Conservation (phyloP, 2,797 vertebrate species). For the Leptoclinus maculatus region DNA sequence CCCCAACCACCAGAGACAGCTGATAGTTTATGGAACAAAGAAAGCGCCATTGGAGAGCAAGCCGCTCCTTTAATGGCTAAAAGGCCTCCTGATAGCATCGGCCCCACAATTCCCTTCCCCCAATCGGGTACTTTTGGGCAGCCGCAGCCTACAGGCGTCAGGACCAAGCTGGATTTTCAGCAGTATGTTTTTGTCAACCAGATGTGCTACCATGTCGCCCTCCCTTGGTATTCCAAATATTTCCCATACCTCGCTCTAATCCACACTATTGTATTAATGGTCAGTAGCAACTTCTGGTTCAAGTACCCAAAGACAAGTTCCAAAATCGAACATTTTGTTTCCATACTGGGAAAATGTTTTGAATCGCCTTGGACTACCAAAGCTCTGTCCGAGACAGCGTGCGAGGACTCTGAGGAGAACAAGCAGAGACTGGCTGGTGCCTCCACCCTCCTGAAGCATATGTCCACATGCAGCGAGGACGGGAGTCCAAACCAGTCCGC, state of each 20-base stretch:
- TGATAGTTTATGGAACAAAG: constrained; percentile 75
- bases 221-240: constrained; percentile 99
- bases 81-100: constrained; percentile 72
- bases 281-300: constrained; percentile 99
- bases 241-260: constrained; percentile 99
- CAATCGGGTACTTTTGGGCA: constrained; percentile 68
- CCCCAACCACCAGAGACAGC: constrained; percentile 80
- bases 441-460: constrained; percentile 92
- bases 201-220: constrained; percentile 98
- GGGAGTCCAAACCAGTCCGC: constrained; percentile 94
- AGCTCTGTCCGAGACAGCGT: constrained; percentile 96
- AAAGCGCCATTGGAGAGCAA: constrained; percentile 72
- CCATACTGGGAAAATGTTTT: constrained; percentile 97
- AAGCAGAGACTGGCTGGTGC: constrained; percentile 94
- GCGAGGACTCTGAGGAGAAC: constrained; percentile 98
- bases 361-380: constrained; percentile 99
- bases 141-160: constrained; percentile 88
- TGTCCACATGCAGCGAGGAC: constrained; percentile 97
- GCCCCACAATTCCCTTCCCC: constrained; percentile 62
- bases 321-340: constrained; percentile 99
- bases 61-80: constrained; percentile 79
- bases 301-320: constrained; percentile 99
- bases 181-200: constrained; percentile 99
- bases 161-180: constrained; percentile 97
- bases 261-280: constrained; percentile 98